phyloP scores from a whole-genome alignment of 2,797 vertebrate species.

The Paramormyrops hopkinsi region DNA sequence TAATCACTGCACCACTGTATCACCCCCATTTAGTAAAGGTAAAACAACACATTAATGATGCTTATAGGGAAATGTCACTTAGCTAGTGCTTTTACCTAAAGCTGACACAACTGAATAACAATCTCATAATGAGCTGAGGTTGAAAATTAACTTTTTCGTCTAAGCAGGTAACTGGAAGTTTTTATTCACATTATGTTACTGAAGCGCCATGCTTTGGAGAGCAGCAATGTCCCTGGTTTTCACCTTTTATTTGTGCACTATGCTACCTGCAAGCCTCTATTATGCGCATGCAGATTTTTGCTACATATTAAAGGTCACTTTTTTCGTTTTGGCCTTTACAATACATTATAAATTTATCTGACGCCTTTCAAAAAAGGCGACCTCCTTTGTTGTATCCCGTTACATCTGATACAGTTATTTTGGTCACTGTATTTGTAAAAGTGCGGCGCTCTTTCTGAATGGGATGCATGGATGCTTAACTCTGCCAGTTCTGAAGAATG shows the following conservation, averaged over 20 bases:
- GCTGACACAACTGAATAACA: background rate
- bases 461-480: background rate
- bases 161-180: background rate
- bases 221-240: background rate
- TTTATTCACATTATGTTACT: background rate
- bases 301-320: background rate
- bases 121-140: background rate
- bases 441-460: background rate
- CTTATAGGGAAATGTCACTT: background rate
- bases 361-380: background rate
- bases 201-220: background rate
- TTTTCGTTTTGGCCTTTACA: background rate
- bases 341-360: background rate
- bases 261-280: constrained; percentile 1
- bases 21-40: background rate
- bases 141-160: background rate
- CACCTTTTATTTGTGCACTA: background rate
- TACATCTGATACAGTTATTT: background rate
- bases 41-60: background rate
- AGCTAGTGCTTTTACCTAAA: background rate
- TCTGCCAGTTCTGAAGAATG: background rate
- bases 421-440: background rate
- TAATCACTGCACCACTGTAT: background rate
- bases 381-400: background rate
- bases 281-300: background rate